Percentiles rank a stretch among this genome's conserved stretches.
Evolutionary conservation across 2,888 invertebrate genomes (phyloP).

Genomic region (Hanleya hanleyi): DNA sequence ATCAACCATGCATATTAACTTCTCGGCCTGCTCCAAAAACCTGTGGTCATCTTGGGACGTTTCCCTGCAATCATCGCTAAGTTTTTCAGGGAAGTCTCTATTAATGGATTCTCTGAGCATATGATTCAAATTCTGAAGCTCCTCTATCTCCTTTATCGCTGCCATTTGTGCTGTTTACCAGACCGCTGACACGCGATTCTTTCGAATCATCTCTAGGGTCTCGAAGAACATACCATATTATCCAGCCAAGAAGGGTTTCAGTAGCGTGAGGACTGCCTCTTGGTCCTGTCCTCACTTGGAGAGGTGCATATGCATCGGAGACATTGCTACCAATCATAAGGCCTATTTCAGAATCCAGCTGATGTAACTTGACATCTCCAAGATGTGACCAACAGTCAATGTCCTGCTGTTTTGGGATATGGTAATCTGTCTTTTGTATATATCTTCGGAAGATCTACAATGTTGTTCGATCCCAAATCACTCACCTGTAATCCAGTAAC

Average conservation of each 20-base stretch:
- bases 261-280: conserved; percentile 26
- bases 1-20: conserved; percentile 17
- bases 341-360: conserved; percentile 16
- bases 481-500: background rate
- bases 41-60: conserved; percentile 26
- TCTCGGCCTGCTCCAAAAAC: conserved; percentile 17
- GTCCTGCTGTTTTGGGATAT: background rate
- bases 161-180: conserved; percentile 9
- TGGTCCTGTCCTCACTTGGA: conserved; percentile 16
- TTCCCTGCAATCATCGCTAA: conserved; percentile 23
- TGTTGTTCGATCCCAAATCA: background rate
- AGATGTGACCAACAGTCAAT: background rate
- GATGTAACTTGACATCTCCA: background rate
- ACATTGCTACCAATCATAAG: conserved; percentile 20
- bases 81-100: conserved; percentile 30
- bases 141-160: conserved; percentile 3
- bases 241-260: conserved; percentile 21
- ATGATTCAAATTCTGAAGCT: conserved; percentile 3
- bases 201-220: no score
- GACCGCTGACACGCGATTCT: no score
- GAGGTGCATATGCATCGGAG: conserved; percentile 26
- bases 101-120: conserved; percentile 17
- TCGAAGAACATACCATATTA: conserved; percentile 19
- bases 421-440: background rate
- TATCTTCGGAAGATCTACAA: background rate